Evolutionary conservation across 2,113 vertebrate genomes (phyloP).

Genomic region (Penelope pileata): DNA sequence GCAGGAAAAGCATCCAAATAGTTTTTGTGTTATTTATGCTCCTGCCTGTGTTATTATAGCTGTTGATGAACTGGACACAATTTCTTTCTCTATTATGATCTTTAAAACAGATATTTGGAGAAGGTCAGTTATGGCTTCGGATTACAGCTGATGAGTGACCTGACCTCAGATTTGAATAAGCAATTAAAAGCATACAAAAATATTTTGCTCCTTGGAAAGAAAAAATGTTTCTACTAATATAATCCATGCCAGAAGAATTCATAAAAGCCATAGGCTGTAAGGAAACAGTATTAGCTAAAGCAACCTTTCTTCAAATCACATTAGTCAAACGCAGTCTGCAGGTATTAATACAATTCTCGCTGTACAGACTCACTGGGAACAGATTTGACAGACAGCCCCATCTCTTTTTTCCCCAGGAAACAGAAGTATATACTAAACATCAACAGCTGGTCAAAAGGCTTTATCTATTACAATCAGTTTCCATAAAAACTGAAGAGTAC

Average conservation of each 20-base stretch:
- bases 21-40: constrained; percentile 50
- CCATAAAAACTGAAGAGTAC: constrained; percentile 78
- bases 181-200: constrained; percentile 81
- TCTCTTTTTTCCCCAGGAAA: constrained; percentile 45
- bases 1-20: constrained; percentile 64
- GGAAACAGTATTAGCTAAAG: constrained; percentile 64
- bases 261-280: constrained; percentile 67
- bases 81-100: constrained; percentile 49
- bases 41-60: constrained; percentile 41
- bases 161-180: constrained; percentile 70
- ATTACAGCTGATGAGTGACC: constrained; percentile 65
- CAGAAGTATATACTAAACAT: constrained; percentile 75
- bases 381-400: constrained; percentile 57
- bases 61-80: constrained; percentile 39
- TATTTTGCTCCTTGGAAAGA: constrained; percentile 76
- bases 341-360: constrained; percentile 54
- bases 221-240: constrained; percentile 67
- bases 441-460: constrained; percentile 77
- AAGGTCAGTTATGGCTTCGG: constrained; percentile 84
- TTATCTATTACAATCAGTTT: constrained; percentile 80
- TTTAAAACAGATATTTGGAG: constrained; percentile 78
- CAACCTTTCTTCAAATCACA: constrained; percentile 50
- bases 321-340: constrained; percentile 48
- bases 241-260: constrained; percentile 66
- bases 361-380: constrained; percentile 67